phyloP scores from a whole-genome alignment of 2,113 vertebrate genomes.

The Clarias batrachus region DNA sequence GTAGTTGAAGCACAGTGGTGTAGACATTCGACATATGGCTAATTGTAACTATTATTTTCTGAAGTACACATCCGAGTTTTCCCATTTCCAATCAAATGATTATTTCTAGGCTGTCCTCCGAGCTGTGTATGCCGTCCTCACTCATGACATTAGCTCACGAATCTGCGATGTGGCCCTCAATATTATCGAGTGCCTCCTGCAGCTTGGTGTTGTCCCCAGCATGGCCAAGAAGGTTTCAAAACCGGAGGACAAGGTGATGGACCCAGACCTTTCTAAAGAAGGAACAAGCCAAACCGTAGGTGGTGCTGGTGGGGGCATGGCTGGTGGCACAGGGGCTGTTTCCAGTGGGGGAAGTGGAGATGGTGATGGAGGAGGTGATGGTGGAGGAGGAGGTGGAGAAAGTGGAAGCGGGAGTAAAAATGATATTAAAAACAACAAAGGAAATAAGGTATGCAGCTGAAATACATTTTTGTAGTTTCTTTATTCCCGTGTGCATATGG shows the following conservation, averaged over 20 bases:
- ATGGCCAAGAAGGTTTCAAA: slow-evolving; percentile 84
- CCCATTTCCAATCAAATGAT: background rate
- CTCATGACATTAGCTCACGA: slow-evolving; percentile 94
- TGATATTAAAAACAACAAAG: slow-evolving; percentile 88
- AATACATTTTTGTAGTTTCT: background rate
- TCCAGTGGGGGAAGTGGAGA: slow-evolving; percentile 78
- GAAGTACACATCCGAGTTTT: background rate
- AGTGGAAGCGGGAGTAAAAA: slow-evolving; percentile 77
- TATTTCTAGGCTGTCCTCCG: slow-evolving; percentile 84
- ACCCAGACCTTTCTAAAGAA: slow-evolving; percentile 82
- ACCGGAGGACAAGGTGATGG: slow-evolving; percentile 91
- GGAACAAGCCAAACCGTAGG: slow-evolving; percentile 70
- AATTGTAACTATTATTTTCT: background rate
- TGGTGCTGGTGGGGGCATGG: slow-evolving; percentile 69
- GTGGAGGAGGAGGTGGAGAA: slow-evolving; percentile 71
- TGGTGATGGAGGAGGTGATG: slow-evolving; percentile 69
- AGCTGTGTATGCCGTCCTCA: slow-evolving; percentile 92
- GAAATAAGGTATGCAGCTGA: slow-evolving; percentile 69
- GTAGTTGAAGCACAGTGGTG: background rate
- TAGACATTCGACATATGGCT: background rate
- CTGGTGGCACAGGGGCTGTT: slow-evolving; percentile 69
- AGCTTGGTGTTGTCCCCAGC: slow-evolving; percentile 90
- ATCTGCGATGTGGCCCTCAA: slow-evolving; percentile 94
- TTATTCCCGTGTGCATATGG: background rate
- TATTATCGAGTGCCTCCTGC: slow-evolving; percentile 94